Evolutionary conservation across 2,888 invertebrate genomes (phyloP), one percentile per base, ranked within the genome.

Genomic region (Neoaliturus tenellus): DNA sequence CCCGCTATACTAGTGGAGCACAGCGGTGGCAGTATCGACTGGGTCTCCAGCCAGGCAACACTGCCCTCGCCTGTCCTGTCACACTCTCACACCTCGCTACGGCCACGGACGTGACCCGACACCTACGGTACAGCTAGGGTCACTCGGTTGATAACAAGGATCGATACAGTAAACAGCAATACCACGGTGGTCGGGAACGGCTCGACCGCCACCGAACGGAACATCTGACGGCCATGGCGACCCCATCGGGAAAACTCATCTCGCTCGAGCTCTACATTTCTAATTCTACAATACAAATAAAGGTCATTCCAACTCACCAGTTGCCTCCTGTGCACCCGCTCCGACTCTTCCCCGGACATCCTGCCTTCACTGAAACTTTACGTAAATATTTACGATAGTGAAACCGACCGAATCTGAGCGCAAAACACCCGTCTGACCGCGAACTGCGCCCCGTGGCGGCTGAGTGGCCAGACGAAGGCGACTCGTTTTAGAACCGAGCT

Each of bases 361-460:
- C 28, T 62, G n/a, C 5, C 3, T 1, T 28, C 62, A 62, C 62
- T 20, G 20, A 62, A 62, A 62, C 62, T 62, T 62, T 62, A 62
- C 62, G 62, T 62, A 62, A 62, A 62, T 62, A 62, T 62, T 62
- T 62, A 62, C 62, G 62, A 62, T 20, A 55, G 12, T 28, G 62
- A 62, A 62, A 20, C 62, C 62, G 62, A 62, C 17, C 17, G 8
- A 62, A 28, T 12, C n/a, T 0, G 31, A 25, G 17, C 2, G 20
- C 28, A 3, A 28, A 17, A 2, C 20, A 14, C 62, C 28, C 62
- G 1, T 31, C 14, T 0, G 5, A 2, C 62, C 23, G 2, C 10
- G 1, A 14, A 25, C 20, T 62, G 2, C 28, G 31, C 62, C 62
- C 62, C 20, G 10, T 62, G 31, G 62, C 62, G 62, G 62, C 62